phyloP scores from a whole-genome alignment of 1,140 invertebrate genomes.

The Octopus bimaculoides region DNA sequence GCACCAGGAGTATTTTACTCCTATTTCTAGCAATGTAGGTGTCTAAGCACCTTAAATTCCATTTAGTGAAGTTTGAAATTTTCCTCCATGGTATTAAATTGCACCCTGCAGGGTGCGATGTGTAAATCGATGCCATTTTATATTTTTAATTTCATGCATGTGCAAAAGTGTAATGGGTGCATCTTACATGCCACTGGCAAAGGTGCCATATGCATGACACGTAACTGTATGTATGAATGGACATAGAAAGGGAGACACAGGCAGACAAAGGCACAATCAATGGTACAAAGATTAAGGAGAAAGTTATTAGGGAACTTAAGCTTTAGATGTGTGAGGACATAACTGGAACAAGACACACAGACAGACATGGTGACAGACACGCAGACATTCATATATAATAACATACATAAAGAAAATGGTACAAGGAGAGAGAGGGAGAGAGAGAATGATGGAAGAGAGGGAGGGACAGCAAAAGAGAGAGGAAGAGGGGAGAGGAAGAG shows the following conservation, averaged over 20 bases:
- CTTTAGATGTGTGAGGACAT: background rate
- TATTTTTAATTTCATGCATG: too few relatives aligned
- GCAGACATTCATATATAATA: background rate
- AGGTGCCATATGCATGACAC: too few relatives aligned
- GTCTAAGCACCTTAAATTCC: too few relatives aligned
- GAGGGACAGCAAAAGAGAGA: background rate
- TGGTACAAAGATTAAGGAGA: background rate
- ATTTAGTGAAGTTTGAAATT: too few relatives aligned
- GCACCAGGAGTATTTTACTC: too few relatives aligned
- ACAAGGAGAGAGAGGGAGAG: background rate
- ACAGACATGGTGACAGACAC: background rate
- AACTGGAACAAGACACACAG: background rate
- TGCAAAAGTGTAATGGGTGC: too few relatives aligned
- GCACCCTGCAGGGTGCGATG: too few relatives aligned
- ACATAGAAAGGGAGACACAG: background rate
- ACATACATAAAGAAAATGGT: background rate
- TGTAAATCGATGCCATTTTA: too few relatives aligned
- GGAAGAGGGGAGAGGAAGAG: slow-evolving; percentile 2
- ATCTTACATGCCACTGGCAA: too few relatives aligned
- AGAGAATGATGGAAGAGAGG: background rate
- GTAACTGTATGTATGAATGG: too few relatives aligned
- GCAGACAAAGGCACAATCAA: background rate
- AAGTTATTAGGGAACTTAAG: background rate
- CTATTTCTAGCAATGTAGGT: too few relatives aligned
- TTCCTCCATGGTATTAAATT: too few relatives aligned